Evolutionary conservation across 2,113 vertebrate genomes (phyloP), one percentile per base, ranked within the genome.

Genomic region (Apus apus): DNA sequence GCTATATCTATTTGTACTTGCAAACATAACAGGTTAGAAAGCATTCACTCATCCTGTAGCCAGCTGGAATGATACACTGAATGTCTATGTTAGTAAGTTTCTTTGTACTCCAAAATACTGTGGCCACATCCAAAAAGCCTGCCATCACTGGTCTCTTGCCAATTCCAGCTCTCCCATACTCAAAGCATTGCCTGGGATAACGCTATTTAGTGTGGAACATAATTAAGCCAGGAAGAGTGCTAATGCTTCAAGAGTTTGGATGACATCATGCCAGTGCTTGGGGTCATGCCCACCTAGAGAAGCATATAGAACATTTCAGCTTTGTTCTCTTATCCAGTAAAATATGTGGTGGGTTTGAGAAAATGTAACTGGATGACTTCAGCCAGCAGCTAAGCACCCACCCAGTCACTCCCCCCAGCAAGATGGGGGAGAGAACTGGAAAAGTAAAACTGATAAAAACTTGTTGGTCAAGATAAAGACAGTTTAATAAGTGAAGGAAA

Each of bases 381-480:
- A 3, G 38, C 48, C 66, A 71, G 82, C 34, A 87, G 71, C 66
- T 87, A 38, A 75, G 71, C 74, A 90, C 48, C 61, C 40, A 87
- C 66, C 11, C 36, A 82, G 53, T 57, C 30, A 56, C 48, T 50
- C 27, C 30, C 68, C 67, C 13, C 83, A 88, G 79, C 38, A 90
- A 56, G 32, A 83, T 9, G 32, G 34, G 45, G 29, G 67, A 83
- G 32, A 76, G 46, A 74, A 87, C 20, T 7, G 9, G 43, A 91
- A 89, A 13, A 81, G 21, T 9, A 76, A 56, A 94, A 76, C 45
- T 72, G 79, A 88, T 71, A 90, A 92, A 94, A 94, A 85, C 34
- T 72, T 87, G 83, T 92, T 71, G 71, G 64, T 93, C 9, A 9
- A 93, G 30, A 89, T 68, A 60, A 92, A 85, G 40, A 85, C 36